Evolutionary conservation across 2,888 invertebrate species (phyloP).

Genomic region (Hedya salicella): DNA sequence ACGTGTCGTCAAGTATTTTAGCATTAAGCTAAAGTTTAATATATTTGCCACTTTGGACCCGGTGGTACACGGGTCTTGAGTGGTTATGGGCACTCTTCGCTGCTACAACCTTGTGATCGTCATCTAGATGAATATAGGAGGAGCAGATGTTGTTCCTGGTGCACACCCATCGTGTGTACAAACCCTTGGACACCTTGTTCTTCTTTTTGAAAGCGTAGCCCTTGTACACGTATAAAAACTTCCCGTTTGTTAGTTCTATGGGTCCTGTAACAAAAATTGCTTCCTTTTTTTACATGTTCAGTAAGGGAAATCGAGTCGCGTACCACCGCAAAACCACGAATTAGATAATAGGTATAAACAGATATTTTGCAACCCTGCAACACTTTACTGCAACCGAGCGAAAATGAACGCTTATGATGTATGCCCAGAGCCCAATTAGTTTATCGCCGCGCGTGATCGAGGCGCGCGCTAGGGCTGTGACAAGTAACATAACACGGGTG

Average conservation of each 20-base stretch:
- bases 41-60: conserved; percentile 24
- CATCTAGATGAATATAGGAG: conserved; percentile 32
- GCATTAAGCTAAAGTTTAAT: neutral
- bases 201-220: conserved; percentile 59
- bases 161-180: conserved; percentile 55
- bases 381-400: no score
- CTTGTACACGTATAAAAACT: conserved; percentile 51
- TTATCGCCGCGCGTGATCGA: no score
- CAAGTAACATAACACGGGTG: no score
- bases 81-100: conserved; percentile 7
- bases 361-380: no score
- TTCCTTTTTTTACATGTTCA: no score
- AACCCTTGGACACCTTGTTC: conserved; percentile 28
- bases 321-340: no score
- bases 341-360: no score
- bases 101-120: neutral
- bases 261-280: conserved; percentile 49
- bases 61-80: neutral
- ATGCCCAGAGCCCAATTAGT: no score
- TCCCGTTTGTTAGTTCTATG: conserved; percentile 55
- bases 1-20: no score
- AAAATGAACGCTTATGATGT: no score
- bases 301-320: no score
- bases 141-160: conserved; percentile 47
- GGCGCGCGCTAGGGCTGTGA: no score